Base-by-base conservation (phyloP, 2,113 vertebrate genomes). In the Oryzias melastigma region DNA sequence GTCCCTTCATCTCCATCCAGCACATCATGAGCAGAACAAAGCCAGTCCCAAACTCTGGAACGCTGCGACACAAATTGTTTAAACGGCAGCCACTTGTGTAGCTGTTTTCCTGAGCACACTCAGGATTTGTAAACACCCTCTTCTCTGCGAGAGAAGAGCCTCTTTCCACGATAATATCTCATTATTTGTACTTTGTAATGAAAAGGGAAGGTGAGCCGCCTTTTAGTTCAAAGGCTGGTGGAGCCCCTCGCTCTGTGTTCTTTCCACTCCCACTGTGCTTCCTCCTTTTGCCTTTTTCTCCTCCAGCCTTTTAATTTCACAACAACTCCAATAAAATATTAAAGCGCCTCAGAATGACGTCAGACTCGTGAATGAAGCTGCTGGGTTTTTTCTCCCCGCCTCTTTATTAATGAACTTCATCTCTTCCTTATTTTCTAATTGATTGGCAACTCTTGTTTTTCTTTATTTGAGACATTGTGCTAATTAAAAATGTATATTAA, bases 271-370 rank as follows among this genome's bases (percentile, higher is more conserved):
- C 19, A 42, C 17, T 67, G 25, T 50, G 18, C 60, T 40, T 58
- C n/a, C 63, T 71, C 44, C 41, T 13, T 73, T 52, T 40, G 62
- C 24, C 42, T 58, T 68, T 62, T 64, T 58, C 81, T 86, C 73
- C 58, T 62, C 68, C 59, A 74, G 77, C 73, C 84, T 81, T 90
- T 88, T 87, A 84, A 89, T 91, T 83, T 86, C 75, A 80, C 14
- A 63, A 82, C 68, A 35, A 62, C 68, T 74, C 60, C 53, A 84
- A 88, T 92, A 70, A 89, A 91, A 90, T 89, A 91, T 91, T 89
- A 73, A 91, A 74, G 77, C 65, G 60, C 79, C 80, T 70, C 63
- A 45, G 59, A 59, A 73, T 87, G 81, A 81, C 83, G 51, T 91
- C 91, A 91, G 90, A 89, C 82, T 86, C 27, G 40, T 52, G 62